Evolutionary conservation across 2,888 invertebrate genomes (phyloP).

Genomic region (Xestoiulus laeticollis): DNA sequence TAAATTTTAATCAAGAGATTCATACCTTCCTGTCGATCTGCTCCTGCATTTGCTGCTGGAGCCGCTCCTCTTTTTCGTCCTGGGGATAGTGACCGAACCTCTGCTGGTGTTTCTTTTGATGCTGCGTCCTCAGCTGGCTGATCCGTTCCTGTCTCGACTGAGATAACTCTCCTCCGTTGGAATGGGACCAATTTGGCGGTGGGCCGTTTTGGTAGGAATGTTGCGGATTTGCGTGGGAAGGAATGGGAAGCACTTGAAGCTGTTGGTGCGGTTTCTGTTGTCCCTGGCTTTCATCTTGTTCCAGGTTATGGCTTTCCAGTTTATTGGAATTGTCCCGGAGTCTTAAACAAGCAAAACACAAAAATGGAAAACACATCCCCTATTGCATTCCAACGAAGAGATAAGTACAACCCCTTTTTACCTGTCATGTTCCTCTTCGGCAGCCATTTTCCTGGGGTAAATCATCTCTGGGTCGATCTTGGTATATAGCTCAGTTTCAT

Average conservation of each 20-base stretch:
- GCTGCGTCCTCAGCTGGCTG: slow-evolving; percentile 67
- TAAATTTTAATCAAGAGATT: background rate
- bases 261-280: slow-evolving; percentile 6
- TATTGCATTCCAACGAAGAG: background rate
- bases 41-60: slow-evolving; percentile 64
- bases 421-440: slow-evolving; percentile 48
- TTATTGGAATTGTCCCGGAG: background rate
- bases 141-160: slow-evolving; percentile 64
- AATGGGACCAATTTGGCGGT: background rate
- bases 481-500: slow-evolving; percentile 50
- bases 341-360: background rate
- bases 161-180: background rate
- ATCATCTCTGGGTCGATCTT: slow-evolving; percentile 52
- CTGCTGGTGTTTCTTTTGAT: slow-evolving; percentile 70
- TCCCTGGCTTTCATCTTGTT: background rate
- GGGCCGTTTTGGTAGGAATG: slow-evolving; percentile 34
- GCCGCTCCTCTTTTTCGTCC: slow-evolving; percentile 68
- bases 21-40: slow-evolving; percentile 57
- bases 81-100: slow-evolving; percentile 71
- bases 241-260: slow-evolving; percentile 39
- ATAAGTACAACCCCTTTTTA: background rate
- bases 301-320: background rate
- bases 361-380: background rate
- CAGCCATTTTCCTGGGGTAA: background rate
- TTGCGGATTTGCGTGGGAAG: background rate